phyloP scores from a whole-genome alignment of 2,797 vertebrate genomes.

The Ibycter americanus region DNA sequence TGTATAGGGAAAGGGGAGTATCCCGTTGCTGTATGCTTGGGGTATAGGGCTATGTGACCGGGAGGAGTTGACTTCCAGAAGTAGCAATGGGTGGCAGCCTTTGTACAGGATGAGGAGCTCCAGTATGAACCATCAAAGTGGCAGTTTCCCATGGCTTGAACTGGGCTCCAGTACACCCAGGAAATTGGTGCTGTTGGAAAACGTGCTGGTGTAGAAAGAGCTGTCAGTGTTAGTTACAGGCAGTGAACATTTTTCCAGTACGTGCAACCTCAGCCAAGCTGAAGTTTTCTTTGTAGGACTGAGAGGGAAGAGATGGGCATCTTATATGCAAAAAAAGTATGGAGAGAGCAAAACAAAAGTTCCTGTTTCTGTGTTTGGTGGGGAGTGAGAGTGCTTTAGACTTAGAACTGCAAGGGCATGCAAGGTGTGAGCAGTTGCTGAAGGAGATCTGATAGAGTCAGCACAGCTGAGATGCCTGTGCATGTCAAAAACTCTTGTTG shows the following conservation, averaged over 20 bases:
- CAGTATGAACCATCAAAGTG: background rate
- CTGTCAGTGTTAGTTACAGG: background rate
- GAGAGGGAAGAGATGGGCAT: background rate
- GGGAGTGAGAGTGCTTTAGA: background rate
- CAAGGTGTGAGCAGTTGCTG: background rate
- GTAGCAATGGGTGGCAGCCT: background rate
- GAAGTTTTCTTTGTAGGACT: background rate
- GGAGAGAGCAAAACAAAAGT: background rate
- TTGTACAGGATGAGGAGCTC: background rate
- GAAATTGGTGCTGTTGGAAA: background rate
- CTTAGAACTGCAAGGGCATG: background rate
- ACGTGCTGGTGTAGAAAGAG: background rate
- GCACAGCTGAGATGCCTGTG: background rate
- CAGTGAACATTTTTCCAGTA: background rate
- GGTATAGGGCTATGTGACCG: background rate
- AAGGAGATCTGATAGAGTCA: background rate
- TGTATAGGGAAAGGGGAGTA: background rate
- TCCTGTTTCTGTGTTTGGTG: background rate
- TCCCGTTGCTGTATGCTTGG: background rate
- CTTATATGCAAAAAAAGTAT: background rate
- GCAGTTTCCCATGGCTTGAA: background rate
- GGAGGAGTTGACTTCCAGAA: background rate
- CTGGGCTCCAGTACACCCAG: background rate
- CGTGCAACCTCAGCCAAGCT: background rate
- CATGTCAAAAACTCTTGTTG: background rate